Evolutionary conservation across 2,888 invertebrate species (phyloP).

Genomic region (Ectobius pallidus): DNA sequence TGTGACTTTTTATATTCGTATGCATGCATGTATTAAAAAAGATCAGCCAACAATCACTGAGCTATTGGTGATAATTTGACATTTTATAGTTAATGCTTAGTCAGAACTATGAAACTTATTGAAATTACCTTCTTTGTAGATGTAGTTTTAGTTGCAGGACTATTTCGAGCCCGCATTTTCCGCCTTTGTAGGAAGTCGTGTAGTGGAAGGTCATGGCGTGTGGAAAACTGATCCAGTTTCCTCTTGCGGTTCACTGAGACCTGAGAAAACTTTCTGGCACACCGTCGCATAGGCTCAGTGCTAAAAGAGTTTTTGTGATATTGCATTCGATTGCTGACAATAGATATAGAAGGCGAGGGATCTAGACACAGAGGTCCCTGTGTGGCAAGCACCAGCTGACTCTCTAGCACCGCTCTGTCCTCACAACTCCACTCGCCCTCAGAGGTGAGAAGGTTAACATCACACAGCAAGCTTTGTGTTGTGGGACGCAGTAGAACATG

Average conservation of each 20-base stretch:
- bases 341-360: slow-evolving; percentile 81
- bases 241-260: slow-evolving; percentile 84
- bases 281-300: slow-evolving; percentile 73
- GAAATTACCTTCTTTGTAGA: slow-evolving; percentile 62
- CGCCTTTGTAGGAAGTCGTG: slow-evolving; percentile 63
- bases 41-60: too few species aligned
- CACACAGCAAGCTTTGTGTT: slow-evolving; percentile 73
- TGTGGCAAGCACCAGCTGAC: slow-evolving; percentile 83
- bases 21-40: too few species aligned
- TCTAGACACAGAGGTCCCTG: slow-evolving; percentile 88
- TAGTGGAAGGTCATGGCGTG: slow-evolving; percentile 78
- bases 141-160: slow-evolving; percentile 57
- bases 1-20: too few species aligned
- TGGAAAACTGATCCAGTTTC: slow-evolving; percentile 83
- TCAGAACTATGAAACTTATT: too few species aligned
- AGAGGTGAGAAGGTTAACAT: slow-evolving; percentile 65
- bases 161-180: slow-evolving; percentile 24
- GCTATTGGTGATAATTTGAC: too few species aligned
- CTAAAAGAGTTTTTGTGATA: slow-evolving; percentile 76
- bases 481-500: slow-evolving; percentile 88
- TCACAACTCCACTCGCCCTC: slow-evolving; percentile 71
- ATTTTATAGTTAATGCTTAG: too few species aligned
- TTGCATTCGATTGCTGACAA: slow-evolving; percentile 76
- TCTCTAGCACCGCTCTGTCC: slow-evolving; percentile 79
- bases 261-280: slow-evolving; percentile 80